Base-by-base conservation (phyloP, 2,113 vertebrate species). In the Grantiella picta region DNA sequence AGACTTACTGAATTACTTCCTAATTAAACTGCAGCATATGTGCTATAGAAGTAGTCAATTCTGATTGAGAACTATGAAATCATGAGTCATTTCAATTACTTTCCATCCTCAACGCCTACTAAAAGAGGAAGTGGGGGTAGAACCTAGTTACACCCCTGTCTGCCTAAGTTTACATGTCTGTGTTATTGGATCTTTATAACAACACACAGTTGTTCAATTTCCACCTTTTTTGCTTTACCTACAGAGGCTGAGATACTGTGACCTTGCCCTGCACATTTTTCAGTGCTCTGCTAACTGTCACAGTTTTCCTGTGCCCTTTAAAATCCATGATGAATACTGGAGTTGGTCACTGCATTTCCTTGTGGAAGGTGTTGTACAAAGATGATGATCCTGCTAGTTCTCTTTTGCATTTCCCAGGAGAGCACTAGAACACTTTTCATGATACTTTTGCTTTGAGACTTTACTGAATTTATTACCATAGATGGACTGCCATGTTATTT, bases 1-100 rank as follows among this genome's bases (percentile, higher is more conserved):
- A 13, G 12, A 12, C 11, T 31, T 7, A 4, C 0, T 1, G 2
- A 66, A 8, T 68, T 31, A 5, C 60, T 65, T 23, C 23, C 44
- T 56, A 1, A 33, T 35, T 61, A 9, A 85, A 40, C 19, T 60
- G 6, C 5, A 3, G n/a, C 0, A 0, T 53, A 4, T 69, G 50
- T 92, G 59, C 88, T 64, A 0, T 11, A 27, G 15, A 28, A 68
- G 23, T 29, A 72, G 38, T 35, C 1, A 1, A 0, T 56, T 73
- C 53, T 69, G 44, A 12, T 52, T 68, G 66, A 86, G 72, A 72
- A 50, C 33, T 60, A n/a, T 23, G 59, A 80, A 86, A 38, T 81
- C 5, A 8, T 36, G 38, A 88, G 16, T 81, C 2, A 66, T 61
- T 93, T 73, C 11, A 50, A 11, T 82, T 65, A 28, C 71, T 86